Percentiles rank a stretch among this genome's conserved stretches.
Evolutionary conservation across 2,888 invertebrate species (phyloP).

Genomic region (Xestia ashworthii): DNA sequence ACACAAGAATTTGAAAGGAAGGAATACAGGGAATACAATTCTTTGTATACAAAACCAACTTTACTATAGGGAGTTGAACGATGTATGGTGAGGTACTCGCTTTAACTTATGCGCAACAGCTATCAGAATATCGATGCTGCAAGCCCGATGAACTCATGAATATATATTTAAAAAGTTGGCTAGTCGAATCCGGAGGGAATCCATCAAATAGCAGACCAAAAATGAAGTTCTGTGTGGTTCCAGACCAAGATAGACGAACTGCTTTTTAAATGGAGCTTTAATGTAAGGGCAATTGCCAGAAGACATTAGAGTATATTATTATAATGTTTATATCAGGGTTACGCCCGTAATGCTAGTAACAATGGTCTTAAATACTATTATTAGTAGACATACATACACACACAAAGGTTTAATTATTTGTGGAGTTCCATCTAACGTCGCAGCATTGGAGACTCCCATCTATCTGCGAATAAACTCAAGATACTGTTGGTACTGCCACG

Average conservation of each 20-base stretch:
- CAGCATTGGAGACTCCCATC: too few species aligned
- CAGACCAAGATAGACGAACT: neutral
- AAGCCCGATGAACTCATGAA: constrained; percentile 35
- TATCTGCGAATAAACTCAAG: too few species aligned
- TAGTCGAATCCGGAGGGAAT: constrained; percentile 9
- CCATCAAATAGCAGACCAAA: neutral
- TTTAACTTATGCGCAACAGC: constrained; percentile 15
- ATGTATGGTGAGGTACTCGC: neutral
- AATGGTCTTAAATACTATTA: too few species aligned
- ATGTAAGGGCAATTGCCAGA: neutral
- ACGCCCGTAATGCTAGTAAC: too few species aligned
- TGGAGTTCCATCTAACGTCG: too few species aligned
- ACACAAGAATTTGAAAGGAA: constrained; percentile 8
- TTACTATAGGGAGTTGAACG: constrained; percentile 21
- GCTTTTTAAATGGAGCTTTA: neutral
- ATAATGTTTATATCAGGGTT: too few species aligned
- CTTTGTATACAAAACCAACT: constrained; percentile 26
- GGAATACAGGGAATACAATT: neutral
- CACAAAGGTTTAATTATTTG: too few species aligned
- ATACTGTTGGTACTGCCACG: too few species aligned
- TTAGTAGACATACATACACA: too few species aligned
- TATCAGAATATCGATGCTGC: constrained; percentile 43
- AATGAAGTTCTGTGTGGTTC: neutral
- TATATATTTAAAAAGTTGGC: constrained; percentile 34
- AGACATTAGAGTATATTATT: neutral